A percentile compares a stretch with the other conserved stretches of the same genome.
Conservation (phyloP, 2,888 invertebrate genomes). For the Plutella xylostella region DNA sequence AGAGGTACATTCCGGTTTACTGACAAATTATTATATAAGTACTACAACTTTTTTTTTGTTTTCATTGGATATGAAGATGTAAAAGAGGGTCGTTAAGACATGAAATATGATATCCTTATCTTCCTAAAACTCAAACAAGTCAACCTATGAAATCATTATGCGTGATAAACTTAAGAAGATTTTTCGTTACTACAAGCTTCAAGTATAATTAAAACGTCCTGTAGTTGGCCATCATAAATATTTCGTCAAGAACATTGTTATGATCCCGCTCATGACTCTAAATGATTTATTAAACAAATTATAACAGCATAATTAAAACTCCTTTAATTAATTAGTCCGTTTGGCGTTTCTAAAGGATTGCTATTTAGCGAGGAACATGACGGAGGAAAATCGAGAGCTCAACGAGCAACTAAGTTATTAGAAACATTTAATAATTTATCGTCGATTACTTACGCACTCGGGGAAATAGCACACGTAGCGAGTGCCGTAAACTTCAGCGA, state of each 20-base stretch:
- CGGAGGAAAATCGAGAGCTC: neutral
- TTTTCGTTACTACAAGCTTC: neutral
- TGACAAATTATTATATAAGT: too few species aligned
- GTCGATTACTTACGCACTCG: slow-evolving; percentile 27
- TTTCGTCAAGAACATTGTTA: neutral
- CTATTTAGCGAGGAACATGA: neutral
- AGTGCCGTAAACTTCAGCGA: slow-evolving; percentile 34
- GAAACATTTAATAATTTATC: slow-evolving; percentile 34
- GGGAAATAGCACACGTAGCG: slow-evolving; percentile 28
- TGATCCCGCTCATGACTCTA: neutral
- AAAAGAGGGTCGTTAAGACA: too few species aligned
- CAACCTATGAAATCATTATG: too few species aligned
- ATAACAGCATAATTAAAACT: neutral
- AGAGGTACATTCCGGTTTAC: too few species aligned
- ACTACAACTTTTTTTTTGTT: too few species aligned
- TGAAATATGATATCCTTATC: too few species aligned
- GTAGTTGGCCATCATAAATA: too few species aligned
- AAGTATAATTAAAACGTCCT: too few species aligned
- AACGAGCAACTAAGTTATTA: slow-evolving; percentile 25
- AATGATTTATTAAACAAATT: neutral
- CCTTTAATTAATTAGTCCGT: slow-evolving; percentile 1
- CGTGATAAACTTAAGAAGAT: too few species aligned
- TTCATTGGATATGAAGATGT: too few species aligned
- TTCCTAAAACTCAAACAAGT: too few species aligned
- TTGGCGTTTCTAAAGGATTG: slow-evolving; percentile 2